Evolutionary conservation across 2,797 vertebrate genomes (phyloP), one percentile per base, ranked within the genome.

Genomic region (Falco biarmicus): DNA sequence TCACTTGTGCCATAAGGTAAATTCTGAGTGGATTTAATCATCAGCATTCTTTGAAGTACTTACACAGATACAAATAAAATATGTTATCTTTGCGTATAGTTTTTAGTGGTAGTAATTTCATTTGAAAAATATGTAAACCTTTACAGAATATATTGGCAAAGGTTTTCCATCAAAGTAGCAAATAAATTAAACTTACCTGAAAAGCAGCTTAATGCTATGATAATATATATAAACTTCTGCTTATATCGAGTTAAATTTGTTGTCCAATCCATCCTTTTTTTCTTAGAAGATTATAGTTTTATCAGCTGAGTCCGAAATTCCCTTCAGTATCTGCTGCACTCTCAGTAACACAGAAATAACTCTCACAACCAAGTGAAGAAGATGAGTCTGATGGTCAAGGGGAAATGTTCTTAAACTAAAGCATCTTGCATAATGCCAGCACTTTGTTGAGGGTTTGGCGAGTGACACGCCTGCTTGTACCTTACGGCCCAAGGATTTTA

Each of bases 401-500:
- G 48, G 88, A 69, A 89, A 86, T 9, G 93, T 15, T 96, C 93
- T 96, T 95, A 94, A 96, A 76, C 56, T 63, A 53, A 84, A 77
- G 70, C 88, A 87, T 89, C 90, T 96, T 95, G 95, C 88, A 89
- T 90, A 97, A 97, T 59, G n/a, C 57, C 79, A 86, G 41, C 50
- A 15, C 57, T 83, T 80, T 45, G 61, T 15, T 54, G 82, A 51
- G 90, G 78, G 48, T 25, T 91, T 45, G 73, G 78, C 15, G 24
- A 88, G 54, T 31, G 96, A 85, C 96, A 96, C 96, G 76, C 96
- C 96, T 95, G 87, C 86, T 66, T 63, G 69, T 29, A 59, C 85
- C 82, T 93, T 68, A 54, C 87, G 93, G 83, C 59, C 79, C 18
- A 17, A 61, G 70, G 85, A 56, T 48, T 93, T 85, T 50, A 77